Conservation (phyloP, 1,140 invertebrate species). For the Nylanderia fulva region DNA sequence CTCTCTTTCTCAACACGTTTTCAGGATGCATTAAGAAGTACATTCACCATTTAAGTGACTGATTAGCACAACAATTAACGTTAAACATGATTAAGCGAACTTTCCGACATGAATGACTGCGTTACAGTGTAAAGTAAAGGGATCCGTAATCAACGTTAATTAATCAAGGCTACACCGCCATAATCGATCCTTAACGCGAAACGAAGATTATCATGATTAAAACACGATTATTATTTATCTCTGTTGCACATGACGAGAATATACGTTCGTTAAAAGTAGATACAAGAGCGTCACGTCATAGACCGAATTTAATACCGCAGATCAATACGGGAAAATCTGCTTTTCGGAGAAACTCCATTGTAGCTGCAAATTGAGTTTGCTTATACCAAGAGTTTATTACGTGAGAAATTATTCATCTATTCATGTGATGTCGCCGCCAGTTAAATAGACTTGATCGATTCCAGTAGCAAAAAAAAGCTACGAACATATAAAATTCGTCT, state of each 20-base stretch:
- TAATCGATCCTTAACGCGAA: conserved; percentile 14
- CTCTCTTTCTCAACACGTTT: too few relatives aligned
- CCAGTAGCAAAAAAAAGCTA: neutral
- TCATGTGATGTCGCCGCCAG: neutral
- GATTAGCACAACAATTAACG: neutral
- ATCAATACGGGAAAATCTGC: conserved; percentile 58
- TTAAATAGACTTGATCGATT: conserved; percentile 1
- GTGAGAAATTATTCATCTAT: conserved; percentile 1
- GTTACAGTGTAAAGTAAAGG: neutral
- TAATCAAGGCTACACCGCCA: neutral
- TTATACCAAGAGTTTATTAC: neutral
- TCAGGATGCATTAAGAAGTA: too few relatives aligned
- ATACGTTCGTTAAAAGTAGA: conserved; percentile 40
- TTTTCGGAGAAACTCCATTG: conserved; percentile 1
- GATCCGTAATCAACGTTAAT: neutral
- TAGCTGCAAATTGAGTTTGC: conserved; percentile 5
- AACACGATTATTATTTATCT: conserved; percentile 9
- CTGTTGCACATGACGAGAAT: neutral
- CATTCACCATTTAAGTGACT: too few relatives aligned
- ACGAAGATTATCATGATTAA: neutral
- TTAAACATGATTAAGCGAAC: neutral
- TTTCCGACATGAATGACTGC: neutral
- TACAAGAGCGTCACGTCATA: conserved; percentile 46
- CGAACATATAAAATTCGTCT: too few relatives aligned
- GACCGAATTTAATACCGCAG: conserved; percentile 64